Percentiles rank a stretch among this genome's conserved stretches.
These are phyloP conservation scores for Sapayoa aenigma DNA, from an alignment of 2,113 vertebrate genomes.

Conservation along the genomic window DNA sequence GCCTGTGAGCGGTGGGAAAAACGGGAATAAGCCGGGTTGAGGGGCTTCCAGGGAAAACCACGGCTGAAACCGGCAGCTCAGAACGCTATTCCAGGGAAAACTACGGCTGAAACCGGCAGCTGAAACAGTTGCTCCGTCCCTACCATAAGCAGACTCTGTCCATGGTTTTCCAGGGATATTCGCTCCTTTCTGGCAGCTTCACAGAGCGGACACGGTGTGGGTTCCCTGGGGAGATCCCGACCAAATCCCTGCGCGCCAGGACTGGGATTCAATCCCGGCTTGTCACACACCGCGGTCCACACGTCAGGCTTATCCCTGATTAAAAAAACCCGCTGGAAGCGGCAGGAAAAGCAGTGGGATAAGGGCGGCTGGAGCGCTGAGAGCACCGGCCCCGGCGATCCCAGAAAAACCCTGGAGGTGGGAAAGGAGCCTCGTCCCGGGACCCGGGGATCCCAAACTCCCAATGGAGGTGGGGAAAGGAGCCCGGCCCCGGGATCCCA, in stretches of 20 bases:
- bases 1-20: neutral
- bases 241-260: neutral
- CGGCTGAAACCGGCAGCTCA: neutral
- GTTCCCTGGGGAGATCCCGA: accelerated
- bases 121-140: accelerated
- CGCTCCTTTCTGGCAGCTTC: neutral
- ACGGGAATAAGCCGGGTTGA: neutral
- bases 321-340: neutral
- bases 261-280: accelerated
- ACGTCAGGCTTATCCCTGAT: neutral
- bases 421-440: neutral
- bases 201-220: accelerated
- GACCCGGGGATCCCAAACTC: neutral
- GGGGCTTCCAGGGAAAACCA: neutral
- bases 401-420: neutral
- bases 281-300: accelerated
- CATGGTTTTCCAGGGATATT: accelerated
- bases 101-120: accelerated
- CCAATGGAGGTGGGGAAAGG: neutral
- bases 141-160: accelerated
- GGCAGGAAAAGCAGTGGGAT: neutral
- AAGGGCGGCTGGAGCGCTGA: neutral
- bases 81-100: accelerated
- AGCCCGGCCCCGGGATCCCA: neutral
- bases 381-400: neutral